A percentile compares a stretch with the other conserved stretches of the same genome.
Evolutionary conservation across 2,888 invertebrate genomes (phyloP).

Genomic region (Clostera curtula): DNA sequence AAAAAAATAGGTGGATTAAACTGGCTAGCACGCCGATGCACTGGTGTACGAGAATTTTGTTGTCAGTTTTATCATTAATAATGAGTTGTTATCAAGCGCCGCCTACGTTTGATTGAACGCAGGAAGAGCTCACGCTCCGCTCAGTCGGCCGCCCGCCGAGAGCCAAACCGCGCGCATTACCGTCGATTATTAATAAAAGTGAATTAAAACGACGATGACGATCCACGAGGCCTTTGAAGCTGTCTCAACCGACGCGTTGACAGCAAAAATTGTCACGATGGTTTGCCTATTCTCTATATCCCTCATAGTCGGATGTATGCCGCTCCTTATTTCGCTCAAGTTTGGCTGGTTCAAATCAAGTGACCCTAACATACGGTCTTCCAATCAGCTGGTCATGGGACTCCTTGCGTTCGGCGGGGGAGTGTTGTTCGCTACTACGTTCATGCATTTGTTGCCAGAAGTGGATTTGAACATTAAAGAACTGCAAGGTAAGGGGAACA

Average conservation of each 20-base stretch:
- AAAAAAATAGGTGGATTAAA: no score
- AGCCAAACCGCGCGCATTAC: constrained; percentile 15
- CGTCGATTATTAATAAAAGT: constrained; percentile 22
- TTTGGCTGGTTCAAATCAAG: constrained; percentile 76
- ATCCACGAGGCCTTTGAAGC: constrained; percentile 24
- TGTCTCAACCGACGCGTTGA: constrained; percentile 59
- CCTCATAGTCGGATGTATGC: constrained; percentile 82
- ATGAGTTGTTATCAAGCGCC: constrained; percentile 56
- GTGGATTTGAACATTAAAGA: constrained; percentile 80
- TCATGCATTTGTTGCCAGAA: constrained; percentile 88
- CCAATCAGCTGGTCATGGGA: constrained; percentile 74
- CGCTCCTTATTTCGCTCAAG: constrained; percentile 80
- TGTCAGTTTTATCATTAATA: constrained; percentile 65
- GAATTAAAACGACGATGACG: constrained; percentile 22
- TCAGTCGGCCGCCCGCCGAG: constrained; percentile 42
- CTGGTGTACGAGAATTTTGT: no score
- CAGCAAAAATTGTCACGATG: constrained; percentile 88
- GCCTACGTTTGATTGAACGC: constrained; percentile 46
- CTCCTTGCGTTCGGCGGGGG: constrained; percentile 87
- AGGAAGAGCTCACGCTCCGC: constrained; percentile 43
- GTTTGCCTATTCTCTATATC: constrained; percentile 84
- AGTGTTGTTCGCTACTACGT: constrained; percentile 86
- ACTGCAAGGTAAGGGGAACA: constrained; percentile 72
- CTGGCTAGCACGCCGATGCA: no score
- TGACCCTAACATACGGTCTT: constrained; percentile 58